These are phyloP conservation scores for Lophotis ruficrista DNA, from an alignment of 2,113 vertebrate genomes.

Conservation along the genomic window DNA sequence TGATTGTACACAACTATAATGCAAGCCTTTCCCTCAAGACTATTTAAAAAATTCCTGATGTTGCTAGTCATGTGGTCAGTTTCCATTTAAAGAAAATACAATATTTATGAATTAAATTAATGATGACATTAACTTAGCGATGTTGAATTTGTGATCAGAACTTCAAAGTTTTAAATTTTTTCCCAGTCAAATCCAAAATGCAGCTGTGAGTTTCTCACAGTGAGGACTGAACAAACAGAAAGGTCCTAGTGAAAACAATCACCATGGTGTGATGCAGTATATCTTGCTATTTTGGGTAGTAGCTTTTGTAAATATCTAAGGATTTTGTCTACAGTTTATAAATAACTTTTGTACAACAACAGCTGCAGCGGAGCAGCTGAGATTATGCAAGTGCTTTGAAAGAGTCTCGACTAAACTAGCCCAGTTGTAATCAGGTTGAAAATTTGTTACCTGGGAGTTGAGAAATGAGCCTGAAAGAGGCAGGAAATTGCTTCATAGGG, in stretches of 20 bases:
- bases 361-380: constrained; percentile 2
- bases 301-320: constrained; percentile 39
- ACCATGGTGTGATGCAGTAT: neutral
- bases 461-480: constrained; percentile 21
- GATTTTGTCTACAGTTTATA: constrained; percentile 49
- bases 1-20: neutral
- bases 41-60: neutral
- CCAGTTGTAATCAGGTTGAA: constrained; percentile 8
- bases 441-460: constrained; percentile 48
- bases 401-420: neutral
- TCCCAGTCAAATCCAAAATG: neutral
- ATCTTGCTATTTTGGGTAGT: constrained; percentile 42
- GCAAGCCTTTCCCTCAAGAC: neutral
- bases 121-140: neutral
- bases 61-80: neutral
- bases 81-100: neutral
- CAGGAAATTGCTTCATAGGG: constrained; percentile 56
- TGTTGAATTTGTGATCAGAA: neutral
- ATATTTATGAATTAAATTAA: neutral
- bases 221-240: neutral
- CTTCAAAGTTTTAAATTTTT: constrained; percentile 8
- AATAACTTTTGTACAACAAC: constrained; percentile 52
- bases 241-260: constrained; percentile 33
- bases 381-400: neutral
- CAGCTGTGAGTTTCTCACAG: constrained; percentile 49